Conservation (phyloP, 2,797 vertebrate species). For the Phoxinus dragarum region DNA sequence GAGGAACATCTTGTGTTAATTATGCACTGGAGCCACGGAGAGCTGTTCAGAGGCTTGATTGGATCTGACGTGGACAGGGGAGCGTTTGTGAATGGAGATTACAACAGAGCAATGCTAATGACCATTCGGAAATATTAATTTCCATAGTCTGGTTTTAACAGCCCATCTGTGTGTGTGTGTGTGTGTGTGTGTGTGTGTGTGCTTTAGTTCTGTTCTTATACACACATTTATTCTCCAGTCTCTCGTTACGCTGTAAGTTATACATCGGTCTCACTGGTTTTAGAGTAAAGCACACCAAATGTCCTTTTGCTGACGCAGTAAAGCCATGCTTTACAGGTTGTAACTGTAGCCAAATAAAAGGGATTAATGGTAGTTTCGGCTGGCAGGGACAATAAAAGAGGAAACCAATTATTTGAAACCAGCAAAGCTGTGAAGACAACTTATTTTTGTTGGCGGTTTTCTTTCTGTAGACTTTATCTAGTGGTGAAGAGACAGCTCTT, state of each 20-base stretch:
- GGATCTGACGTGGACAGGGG: constrained; percentile 78
- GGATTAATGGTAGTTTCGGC: constrained; percentile 68
- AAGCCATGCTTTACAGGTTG: constrained; percentile 80
- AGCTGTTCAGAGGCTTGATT: constrained; percentile 75
- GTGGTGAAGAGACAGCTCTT: background rate
- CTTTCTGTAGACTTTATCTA: constrained; percentile 13
- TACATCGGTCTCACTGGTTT: constrained; percentile 36
- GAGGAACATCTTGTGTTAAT: constrained; percentile 81
- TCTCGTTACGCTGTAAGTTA: constrained; percentile 22
- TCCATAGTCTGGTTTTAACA: constrained; percentile 25
- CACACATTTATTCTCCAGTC: constrained; percentile 15
- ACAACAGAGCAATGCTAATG: constrained; percentile 53
- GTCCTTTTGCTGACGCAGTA: constrained; percentile 70
- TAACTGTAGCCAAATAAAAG: constrained; percentile 79
- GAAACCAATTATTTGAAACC: constrained; percentile 49
- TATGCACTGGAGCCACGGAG: constrained; percentile 74
- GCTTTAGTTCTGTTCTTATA: constrained; percentile 22
- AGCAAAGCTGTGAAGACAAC: constrained; percentile 23
- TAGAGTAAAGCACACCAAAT: constrained; percentile 36
- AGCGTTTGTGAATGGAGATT: constrained; percentile 71
- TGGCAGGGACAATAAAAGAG: constrained; percentile 52
- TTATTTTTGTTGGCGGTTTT: constrained; percentile 46
- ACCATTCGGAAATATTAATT: constrained; percentile 43
- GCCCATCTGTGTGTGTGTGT: background rate
- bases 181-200: background rate